Evolutionary conservation across 2,888 invertebrate genomes (phyloP).

Genomic region (Muschampia plurimacula): DNA sequence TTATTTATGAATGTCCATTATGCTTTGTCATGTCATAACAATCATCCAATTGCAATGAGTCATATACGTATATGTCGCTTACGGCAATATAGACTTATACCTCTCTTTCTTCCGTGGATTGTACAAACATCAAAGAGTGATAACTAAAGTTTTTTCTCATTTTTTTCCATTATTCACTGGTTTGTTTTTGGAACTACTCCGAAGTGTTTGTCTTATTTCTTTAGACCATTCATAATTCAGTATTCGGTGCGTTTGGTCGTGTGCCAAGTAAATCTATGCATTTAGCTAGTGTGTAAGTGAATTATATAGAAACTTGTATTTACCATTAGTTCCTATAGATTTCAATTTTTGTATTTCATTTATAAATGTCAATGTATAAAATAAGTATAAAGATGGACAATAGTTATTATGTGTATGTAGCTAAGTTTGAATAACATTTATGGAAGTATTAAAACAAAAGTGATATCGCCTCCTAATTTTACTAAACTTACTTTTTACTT

Average conservation of each 20-base stretch:
- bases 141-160: neutral
- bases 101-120: neutral
- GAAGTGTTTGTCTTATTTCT: constrained; percentile 25
- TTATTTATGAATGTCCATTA: too few relatives aligned
- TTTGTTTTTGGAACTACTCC: neutral
- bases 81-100: too few relatives aligned
- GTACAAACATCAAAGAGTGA: neutral
- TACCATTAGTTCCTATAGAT: constrained; percentile 49
- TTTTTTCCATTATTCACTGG: neutral
- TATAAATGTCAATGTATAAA: constrained; percentile 9
- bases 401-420: constrained; percentile 14
- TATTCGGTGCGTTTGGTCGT: constrained; percentile 52
- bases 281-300: constrained; percentile 51
- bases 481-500: too few relatives aligned
- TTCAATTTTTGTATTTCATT: constrained; percentile 49
- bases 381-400: constrained; percentile 37
- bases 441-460: neutral
- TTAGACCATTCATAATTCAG: constrained; percentile 41
- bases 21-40: too few relatives aligned
- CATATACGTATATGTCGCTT: too few relatives aligned
- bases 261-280: constrained; percentile 62
- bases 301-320: constrained; percentile 39
- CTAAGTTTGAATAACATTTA: constrained; percentile 1
- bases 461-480: too few relatives aligned
- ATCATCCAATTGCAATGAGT: too few relatives aligned